A percentile compares a stretch with the other conserved stretches of the same genome.
Evolutionary conservation across 2,888 invertebrate species (phyloP).

Genomic region (Drosophila kuntzei): DNA sequence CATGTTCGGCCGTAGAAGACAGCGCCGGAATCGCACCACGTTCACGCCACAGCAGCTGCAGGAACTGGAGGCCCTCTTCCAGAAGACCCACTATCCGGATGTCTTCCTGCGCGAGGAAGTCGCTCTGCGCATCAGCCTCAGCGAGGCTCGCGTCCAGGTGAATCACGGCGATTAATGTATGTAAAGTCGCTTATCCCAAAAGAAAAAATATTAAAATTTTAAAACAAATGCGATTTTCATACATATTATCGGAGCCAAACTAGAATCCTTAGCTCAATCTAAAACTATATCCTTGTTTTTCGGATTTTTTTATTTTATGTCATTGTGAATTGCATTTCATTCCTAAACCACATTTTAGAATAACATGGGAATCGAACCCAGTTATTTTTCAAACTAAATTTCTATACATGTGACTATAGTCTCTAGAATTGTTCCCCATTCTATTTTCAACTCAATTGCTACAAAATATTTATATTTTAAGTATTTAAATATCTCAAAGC

Average conservation of each 20-base stretch:
- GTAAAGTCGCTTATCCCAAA: not conserved
- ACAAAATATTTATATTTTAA: not conserved
- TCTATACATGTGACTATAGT: too few species aligned
- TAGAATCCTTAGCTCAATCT: not conserved
- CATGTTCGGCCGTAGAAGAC: conserved; percentile 95
- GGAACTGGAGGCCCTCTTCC: conserved; percentile 95
- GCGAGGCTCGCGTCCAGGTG: conserved; percentile 95
- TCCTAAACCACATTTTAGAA: too few species aligned
- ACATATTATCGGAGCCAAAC: not conserved
- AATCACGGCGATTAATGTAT: conserved; percentile 38
- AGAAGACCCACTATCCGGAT: conserved; percentile 97
- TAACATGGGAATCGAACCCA: too few species aligned
- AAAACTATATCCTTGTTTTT: too few species aligned
- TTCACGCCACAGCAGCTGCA: conserved; percentile 97
- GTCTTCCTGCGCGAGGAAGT: conserved; percentile 94
- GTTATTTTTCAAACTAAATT: too few species aligned
- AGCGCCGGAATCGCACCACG: conserved; percentile 96
- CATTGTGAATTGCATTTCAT: too few species aligned
- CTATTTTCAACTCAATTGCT: not conserved
- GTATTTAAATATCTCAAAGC: not conserved
- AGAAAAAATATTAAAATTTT: not conserved
- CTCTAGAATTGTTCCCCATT: not conserved
- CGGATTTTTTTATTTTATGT: too few species aligned
- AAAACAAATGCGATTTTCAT: not conserved
- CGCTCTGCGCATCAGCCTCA: conserved; percentile 94